Evolutionary conservation across 2,888 invertebrate genomes (phyloP).

Genomic region (Epicampocera succincta): DNA sequence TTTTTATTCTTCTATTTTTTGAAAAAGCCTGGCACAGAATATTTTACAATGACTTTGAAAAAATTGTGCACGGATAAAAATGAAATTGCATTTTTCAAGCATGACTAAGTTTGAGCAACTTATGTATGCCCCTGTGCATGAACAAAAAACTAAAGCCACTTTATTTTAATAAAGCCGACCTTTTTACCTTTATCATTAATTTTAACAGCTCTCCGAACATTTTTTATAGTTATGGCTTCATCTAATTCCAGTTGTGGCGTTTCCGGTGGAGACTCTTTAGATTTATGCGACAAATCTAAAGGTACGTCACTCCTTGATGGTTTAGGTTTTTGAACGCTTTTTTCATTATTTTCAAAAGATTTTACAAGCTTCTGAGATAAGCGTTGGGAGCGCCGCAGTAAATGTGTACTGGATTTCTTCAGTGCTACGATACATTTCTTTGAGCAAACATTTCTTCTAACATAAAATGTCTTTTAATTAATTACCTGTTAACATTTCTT

Average conservation of each 20-base stretch:
- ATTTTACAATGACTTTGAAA: no score
- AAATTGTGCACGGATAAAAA: no score
- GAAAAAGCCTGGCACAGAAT: no score
- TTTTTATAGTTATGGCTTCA: neutral
- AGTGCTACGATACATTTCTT: neutral
- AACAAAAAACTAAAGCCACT: no score
- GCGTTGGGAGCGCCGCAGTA: constrained; percentile 17
- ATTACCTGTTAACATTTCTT: constrained; percentile 43
- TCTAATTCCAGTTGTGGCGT: neutral
- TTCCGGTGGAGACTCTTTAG: constrained; percentile 5
- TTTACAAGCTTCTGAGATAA: constrained; percentile 6
- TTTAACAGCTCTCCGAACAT: neutral
- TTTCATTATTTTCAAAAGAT: neutral
- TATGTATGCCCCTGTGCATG: no score
- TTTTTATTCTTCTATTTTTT: no score
- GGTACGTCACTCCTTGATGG: neutral
- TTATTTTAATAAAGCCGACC: no score
- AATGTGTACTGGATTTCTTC: neutral
- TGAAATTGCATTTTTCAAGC: no score
- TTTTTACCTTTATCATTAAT: constrained; percentile 4
- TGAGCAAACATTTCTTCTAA: neutral
- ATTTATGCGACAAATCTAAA: constrained; percentile 55
- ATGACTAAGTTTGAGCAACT: no score
- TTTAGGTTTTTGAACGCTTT: neutral
- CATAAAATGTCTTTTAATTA: neutral